Conservation (phyloP, 2,888 invertebrate genomes). For the Nemapogon koenigi region DNA sequence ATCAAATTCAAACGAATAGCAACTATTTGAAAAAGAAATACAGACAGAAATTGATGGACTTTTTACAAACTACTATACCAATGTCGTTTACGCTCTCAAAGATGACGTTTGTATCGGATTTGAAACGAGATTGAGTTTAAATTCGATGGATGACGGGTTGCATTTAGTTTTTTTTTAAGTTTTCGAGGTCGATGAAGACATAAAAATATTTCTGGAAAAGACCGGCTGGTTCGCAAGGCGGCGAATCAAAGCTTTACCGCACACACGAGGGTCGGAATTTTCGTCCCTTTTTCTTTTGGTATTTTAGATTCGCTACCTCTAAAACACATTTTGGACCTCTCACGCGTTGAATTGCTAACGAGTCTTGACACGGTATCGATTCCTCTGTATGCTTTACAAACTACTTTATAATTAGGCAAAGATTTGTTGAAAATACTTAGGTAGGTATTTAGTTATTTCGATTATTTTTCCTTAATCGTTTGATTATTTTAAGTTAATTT, state of each 20-base stretch:
- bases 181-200: conserved; percentile 55
- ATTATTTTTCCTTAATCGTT: no score
- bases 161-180: conserved; percentile 24
- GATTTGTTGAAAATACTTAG: no score
- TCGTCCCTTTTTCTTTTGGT: no score
- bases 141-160: conserved; percentile 30
- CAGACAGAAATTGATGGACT: conserved; percentile 39
- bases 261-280: conserved; percentile 29
- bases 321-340: no score
- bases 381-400: no score
- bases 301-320: no score
- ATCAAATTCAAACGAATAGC: conserved; percentile 24
- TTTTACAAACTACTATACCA: conserved; percentile 48
- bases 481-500: no score
- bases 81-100: conserved; percentile 43
- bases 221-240: conserved; percentile 24
- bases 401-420: no score
- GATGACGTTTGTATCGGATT: conserved; percentile 43
- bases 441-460: no score
- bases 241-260: conserved; percentile 49
- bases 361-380: no score
- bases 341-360: no score
- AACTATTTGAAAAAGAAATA: conserved; percentile 37
- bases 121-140: conserved; percentile 30
- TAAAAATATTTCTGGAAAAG: conserved; percentile 45